These are phyloP conservation scores for Pedicia rivosa DNA, from an alignment of 2,888 invertebrate genomes.

Conservation along the genomic window DNA sequence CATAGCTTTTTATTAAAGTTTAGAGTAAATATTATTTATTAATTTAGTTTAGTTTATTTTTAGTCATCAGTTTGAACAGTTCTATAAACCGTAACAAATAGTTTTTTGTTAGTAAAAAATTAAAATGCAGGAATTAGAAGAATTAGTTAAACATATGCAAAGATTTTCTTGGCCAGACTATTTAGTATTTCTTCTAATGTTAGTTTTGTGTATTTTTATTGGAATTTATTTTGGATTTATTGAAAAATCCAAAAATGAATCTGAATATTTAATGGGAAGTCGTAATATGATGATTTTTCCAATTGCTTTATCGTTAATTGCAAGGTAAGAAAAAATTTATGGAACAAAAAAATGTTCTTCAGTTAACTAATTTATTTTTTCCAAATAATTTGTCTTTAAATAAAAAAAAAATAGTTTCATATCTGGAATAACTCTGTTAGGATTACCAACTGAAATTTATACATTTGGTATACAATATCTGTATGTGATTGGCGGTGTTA, in stretches of 20 bases:
- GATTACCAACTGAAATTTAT: constrained; percentile 66
- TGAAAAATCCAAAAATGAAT: constrained; percentile 41
- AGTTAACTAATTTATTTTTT: background rate
- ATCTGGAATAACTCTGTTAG: constrained; percentile 62
- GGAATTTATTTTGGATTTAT: constrained; percentile 67
- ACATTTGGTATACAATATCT: constrained; percentile 66
- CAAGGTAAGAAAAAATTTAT: constrained; percentile 38
- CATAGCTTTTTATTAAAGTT: too few relatives aligned
- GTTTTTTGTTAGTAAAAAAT: too few relatives aligned
- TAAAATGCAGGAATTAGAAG: constrained; percentile 25
- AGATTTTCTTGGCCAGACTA: constrained; percentile 28
- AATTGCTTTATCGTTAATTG: constrained; percentile 65
- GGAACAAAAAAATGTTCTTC: background rate
- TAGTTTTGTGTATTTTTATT: constrained; percentile 51
- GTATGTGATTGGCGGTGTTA: constrained; percentile 43
- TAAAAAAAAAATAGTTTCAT: constrained; percentile 37
- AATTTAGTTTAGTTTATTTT: too few relatives aligned
- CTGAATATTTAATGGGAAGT: constrained; percentile 66
- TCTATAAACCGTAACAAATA: too few relatives aligned
- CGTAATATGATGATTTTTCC: constrained; percentile 64
- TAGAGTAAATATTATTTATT: too few relatives aligned
- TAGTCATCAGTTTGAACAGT: too few relatives aligned
- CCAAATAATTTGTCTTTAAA: background rate
- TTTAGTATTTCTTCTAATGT: constrained; percentile 39
- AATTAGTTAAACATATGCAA: constrained; percentile 24